Conservation (phyloP, 2,888 invertebrate species). For the Drosophila anomelani region DNA sequence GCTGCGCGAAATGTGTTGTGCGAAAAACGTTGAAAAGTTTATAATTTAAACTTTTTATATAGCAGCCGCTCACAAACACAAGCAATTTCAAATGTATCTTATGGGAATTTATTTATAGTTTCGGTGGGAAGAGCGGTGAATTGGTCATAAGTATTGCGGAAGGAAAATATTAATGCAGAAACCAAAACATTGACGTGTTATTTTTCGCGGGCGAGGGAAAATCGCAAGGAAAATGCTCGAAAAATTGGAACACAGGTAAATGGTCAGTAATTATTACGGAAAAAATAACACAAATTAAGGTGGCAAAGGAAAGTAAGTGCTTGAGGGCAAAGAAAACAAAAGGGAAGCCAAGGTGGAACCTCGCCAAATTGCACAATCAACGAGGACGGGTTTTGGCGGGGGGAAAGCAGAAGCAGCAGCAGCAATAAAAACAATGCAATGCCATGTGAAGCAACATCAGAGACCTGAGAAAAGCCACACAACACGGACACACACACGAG, state of each 20-base stretch:
- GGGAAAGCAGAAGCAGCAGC: constrained; percentile 4
- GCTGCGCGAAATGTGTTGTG: constrained; percentile 43
- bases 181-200: constrained; percentile 22
- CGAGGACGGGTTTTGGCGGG: constrained; percentile 10
- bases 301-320: constrained; percentile 31
- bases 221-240: constrained; percentile 22
- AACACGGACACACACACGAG: neutral
- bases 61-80: constrained; percentile 25
- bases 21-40: constrained; percentile 63
- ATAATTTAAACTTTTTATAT: constrained; percentile 62
- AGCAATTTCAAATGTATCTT: constrained; percentile 26
- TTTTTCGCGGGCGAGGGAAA: constrained; percentile 27
- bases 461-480: constrained; percentile 38
- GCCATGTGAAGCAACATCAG: constrained; percentile 55
- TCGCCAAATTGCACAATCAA: constrained; percentile 73
- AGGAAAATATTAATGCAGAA: constrained; percentile 45
- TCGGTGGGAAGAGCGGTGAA: constrained; percentile 29
- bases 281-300: constrained; percentile 52
- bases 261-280: constrained; percentile 64
- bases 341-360: constrained; percentile 58
- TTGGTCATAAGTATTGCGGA: constrained; percentile 46
- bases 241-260: constrained; percentile 66
- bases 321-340: constrained; percentile 37
- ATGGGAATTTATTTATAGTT: constrained; percentile 46
- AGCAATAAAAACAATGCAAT: constrained; percentile 59